phyloP scores from a whole-genome alignment of 30 jellyfish, hydroid and myxozoan species.

The Rhopilema esculentum region DNA sequence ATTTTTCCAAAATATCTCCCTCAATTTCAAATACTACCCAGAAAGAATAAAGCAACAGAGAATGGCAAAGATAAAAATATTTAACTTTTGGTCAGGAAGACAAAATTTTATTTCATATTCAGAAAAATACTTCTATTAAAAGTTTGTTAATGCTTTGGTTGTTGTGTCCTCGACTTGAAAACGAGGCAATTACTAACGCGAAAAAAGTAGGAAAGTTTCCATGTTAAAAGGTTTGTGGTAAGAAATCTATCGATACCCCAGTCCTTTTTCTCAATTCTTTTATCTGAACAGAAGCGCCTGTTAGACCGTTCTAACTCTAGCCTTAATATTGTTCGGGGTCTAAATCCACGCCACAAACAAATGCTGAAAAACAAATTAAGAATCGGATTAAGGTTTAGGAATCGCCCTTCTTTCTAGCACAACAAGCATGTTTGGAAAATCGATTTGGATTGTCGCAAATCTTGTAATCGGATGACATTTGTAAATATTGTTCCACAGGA shows the following conservation, averaged over 20 bases:
- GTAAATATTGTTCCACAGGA: not conserved
- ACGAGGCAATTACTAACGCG: not conserved
- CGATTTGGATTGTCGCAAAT: not conserved
- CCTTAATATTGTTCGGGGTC: too few species aligned
- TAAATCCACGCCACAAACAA: not conserved
- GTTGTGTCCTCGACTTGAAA: not conserved
- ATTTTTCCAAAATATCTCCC: not conserved
- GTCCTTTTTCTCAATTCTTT: too few species aligned
- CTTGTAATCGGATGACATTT: not conserved
- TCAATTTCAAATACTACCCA: not conserved
- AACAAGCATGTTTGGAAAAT: not conserved
- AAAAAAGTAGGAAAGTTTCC: too few species aligned
- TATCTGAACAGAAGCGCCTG: too few species aligned
- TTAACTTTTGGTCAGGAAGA: too few species aligned
- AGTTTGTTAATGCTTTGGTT: too few species aligned
- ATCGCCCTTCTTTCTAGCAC: not conserved
- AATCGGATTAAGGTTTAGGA: not conserved
- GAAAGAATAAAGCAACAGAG: not conserved
- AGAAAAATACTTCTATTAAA: too few species aligned
- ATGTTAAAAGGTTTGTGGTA: too few species aligned
- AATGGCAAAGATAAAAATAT: not conserved
- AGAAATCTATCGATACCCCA: too few species aligned
- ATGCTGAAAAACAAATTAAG: not conserved
- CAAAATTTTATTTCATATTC: too few species aligned
- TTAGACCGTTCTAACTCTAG: too few species aligned